Base-by-base conservation (phyloP, 2,888 invertebrate species). In the Heteropelma amictum region DNA sequence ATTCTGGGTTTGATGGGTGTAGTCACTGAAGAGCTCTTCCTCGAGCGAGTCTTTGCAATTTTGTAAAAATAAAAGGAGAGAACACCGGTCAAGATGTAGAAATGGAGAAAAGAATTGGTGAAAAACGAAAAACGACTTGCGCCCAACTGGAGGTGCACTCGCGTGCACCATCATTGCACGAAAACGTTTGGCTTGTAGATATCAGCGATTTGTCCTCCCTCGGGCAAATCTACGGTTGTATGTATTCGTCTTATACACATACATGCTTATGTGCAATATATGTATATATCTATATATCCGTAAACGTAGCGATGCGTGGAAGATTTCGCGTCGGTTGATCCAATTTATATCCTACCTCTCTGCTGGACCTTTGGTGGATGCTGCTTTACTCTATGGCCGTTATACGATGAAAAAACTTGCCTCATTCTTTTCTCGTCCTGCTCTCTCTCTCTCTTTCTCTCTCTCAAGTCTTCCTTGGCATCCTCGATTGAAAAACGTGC, bases 321-420 rank as follows among this genome's bases (percentile, higher is more conserved):
- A 74, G 67, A 76, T 76, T 79, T 64, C 61, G 70, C 67, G 63
- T 76, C 76, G 70, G 74, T 76, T 77, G 74, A 79, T 79, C 74
- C 77, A 74, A 79, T 77, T 79, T 79, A 79, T 79, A 79, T 77
- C 77, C 77, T 67, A 60, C 54, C 76, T 69, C 67, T 69, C 63
- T 14, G 49, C 63, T 63, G 72, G 77, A 74, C 73, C 68, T 74
- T 69, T 74, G 60, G 70, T 61, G 67, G 70, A 69, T 60, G 67
- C 58, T 76, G 30, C 49, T 38, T 17, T 58, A 30, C 60, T 33
- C 38, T 53, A n/a, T 58, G 23, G 21, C 53, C 6, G n/a, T 49
- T 49, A 45, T 45, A 63, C 12, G 63, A n/a, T 49, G 10, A 10
- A 38, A 38, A 63, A 49, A 63, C 23, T 42, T 60, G 23, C 40